phyloP scores from a whole-genome alignment of 2,888 invertebrate species.

The Cephus pygmeus region DNA sequence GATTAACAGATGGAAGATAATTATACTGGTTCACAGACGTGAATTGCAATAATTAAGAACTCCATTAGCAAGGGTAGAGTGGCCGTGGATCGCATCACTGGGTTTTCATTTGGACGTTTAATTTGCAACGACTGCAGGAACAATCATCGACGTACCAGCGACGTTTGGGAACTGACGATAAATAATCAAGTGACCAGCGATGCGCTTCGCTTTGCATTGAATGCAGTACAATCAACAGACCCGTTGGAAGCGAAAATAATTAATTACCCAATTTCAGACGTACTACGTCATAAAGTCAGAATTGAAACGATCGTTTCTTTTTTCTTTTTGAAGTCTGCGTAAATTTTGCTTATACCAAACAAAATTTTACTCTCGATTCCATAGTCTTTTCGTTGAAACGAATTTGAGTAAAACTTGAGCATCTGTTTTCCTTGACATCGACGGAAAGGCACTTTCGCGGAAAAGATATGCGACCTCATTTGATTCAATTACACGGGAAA shows the following conservation, averaged over 20 bases:
- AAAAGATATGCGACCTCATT: neutral
- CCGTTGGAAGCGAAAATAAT: too few species aligned
- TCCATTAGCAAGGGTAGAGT: slow-evolving; percentile 15
- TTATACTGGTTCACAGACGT: slow-evolving; percentile 19
- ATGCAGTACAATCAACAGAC: too few species aligned
- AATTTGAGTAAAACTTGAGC: neutral
- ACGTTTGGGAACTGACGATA: neutral
- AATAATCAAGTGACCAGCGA: too few species aligned
- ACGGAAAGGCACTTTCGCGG: neutral
- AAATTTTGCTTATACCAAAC: neutral
- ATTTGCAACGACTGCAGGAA: too few species aligned
- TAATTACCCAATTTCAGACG: too few species aligned
- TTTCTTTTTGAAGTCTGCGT: neutral
- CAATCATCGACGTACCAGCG: neutral
- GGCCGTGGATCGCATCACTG: too few species aligned
- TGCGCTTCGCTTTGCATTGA: too few species aligned
- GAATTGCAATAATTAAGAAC: slow-evolving; percentile 28
- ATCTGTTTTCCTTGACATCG: neutral
- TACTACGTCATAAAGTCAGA: too few species aligned
- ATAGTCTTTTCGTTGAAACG: neutral
- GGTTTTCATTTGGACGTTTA: too few species aligned
- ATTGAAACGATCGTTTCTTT: neutral
- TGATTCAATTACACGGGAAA: neutral
- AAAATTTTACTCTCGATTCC: neutral
- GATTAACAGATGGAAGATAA: too few species aligned